Conservation (phyloP, 2,113 vertebrate genomes). For the Holacanthus passer region DNA sequence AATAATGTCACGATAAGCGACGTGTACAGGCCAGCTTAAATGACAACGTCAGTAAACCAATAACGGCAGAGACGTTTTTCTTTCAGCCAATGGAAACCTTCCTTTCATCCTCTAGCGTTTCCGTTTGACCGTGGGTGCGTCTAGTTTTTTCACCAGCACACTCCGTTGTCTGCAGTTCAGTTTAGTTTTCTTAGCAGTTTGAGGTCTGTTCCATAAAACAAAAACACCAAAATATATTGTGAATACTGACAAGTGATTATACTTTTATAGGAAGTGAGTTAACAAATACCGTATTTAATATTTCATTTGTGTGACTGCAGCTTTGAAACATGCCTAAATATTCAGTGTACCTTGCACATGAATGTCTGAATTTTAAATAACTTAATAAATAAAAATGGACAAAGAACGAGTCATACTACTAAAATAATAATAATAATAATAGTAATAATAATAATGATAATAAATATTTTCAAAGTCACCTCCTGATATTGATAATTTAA, state of each 20-base stretch:
- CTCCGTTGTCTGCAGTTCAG: conserved; percentile 12
- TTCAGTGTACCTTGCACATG: rapidly evolving
- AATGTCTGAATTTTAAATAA: background rate
- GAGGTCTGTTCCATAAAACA: background rate
- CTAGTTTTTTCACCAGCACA: background rate
- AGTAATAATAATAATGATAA: no score
- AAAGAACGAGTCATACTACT: background rate
- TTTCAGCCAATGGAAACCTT: conserved; percentile 56
- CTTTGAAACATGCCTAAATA: background rate
- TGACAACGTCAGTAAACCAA: conserved; percentile 38
- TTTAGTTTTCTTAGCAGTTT: no score
- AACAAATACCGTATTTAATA: rapidly evolving
- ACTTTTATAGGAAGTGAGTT: background rate
- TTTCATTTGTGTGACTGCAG: background rate
- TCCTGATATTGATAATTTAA: no score
- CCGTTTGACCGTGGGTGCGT: conserved; percentile 17
- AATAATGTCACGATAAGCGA: background rate
- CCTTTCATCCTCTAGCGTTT: conserved; percentile 40
- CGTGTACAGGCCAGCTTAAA: conserved; percentile 49
- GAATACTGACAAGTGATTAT: background rate
- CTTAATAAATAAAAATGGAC: background rate
- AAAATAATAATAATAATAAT: no score
- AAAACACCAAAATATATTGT: background rate
- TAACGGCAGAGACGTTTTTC: conserved; percentile 4
- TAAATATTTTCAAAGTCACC: no score